A percentile compares a stretch with the other conserved stretches of the same genome.
These are phyloP conservation scores for Tragelaphus scriptus DNA, from an alignment of 2,113 vertebrate genomes.

Conservation along the genomic window DNA sequence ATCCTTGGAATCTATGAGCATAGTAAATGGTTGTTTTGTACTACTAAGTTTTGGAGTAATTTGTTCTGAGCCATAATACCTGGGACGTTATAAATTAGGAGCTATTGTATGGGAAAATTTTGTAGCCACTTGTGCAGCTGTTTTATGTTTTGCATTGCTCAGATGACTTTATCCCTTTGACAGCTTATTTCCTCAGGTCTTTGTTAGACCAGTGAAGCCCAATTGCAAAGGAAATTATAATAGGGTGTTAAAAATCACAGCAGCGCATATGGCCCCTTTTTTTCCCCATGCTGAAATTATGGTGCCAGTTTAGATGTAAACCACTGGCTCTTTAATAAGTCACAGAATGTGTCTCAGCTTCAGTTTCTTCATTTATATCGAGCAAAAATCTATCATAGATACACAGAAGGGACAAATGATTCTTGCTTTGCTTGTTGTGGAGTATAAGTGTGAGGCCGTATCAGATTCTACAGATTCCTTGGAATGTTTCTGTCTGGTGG, in stretches of 20 bases:
- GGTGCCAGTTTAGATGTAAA: background rate
- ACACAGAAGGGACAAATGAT: background rate
- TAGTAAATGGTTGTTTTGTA: background rate
- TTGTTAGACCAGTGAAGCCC: background rate
- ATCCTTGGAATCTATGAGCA: background rate
- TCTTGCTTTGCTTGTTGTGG: background rate
- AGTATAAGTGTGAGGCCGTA: background rate
- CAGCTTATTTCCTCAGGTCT: background rate
- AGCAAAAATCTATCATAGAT: background rate
- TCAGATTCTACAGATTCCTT: background rate
- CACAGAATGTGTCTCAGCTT: background rate
- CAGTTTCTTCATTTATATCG: background rate
- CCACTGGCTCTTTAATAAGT: background rate
- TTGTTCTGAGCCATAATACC: background rate
- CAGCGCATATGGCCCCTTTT: background rate
- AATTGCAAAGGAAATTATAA: background rate
- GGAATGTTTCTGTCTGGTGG: background rate
- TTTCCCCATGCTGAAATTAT: background rate
- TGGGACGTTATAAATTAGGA: background rate
- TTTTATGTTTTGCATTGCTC: background rate
- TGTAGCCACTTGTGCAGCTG: too few relatives aligned
- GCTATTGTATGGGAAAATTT: background rate
- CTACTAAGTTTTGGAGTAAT: background rate
- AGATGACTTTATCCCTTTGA: background rate
- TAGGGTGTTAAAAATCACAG: background rate